Evolutionary conservation across 2,888 invertebrate species (phyloP).

Genomic region (Malacosoma neustria): DNA sequence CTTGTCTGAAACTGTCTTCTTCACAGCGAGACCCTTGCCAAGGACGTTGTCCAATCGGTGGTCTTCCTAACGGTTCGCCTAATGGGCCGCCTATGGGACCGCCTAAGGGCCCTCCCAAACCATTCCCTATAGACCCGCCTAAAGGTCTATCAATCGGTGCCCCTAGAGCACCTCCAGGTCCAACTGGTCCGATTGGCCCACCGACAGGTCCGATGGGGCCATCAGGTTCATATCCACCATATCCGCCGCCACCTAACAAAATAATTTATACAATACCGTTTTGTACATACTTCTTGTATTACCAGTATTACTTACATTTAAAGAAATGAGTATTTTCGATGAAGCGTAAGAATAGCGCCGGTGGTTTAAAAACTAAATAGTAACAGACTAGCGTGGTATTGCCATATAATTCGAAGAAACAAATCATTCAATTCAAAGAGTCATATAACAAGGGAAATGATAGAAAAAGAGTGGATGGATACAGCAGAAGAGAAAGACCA

Average conservation of each 20-base stretch:
- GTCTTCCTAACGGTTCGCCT: conserved; percentile 39
- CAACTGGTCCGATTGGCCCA: conserved; percentile 21
- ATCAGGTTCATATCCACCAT: conserved; percentile 56
- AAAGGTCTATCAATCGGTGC: conserved; percentile 31
- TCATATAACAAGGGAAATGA: too few species aligned
- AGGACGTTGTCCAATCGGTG: conserved; percentile 45
- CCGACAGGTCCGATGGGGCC: conserved; percentile 45
- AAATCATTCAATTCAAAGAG: too few species aligned
- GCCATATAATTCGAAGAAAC: too few species aligned
- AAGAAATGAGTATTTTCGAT: too few species aligned
- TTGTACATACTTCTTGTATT: too few species aligned
- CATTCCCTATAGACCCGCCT: conserved; percentile 29
- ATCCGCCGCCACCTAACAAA: conserved; percentile 23
- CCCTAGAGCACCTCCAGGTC: conserved; percentile 10
- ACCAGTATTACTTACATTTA: too few species aligned
- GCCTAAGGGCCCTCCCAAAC: conserved; percentile 43
- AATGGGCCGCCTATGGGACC: conserved; percentile 45
- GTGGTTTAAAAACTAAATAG: too few species aligned
- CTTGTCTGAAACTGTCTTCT: conserved; percentile 89
- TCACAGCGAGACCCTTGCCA: conserved; percentile 81
- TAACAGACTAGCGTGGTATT: too few species aligned
- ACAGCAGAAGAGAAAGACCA: too few species aligned
- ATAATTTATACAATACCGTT: background rate
- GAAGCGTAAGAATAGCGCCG: too few species aligned
- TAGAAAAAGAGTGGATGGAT: too few species aligned